Conservation (phyloP, 2,888 invertebrate species). For the Yponomeuta evonymella region DNA sequence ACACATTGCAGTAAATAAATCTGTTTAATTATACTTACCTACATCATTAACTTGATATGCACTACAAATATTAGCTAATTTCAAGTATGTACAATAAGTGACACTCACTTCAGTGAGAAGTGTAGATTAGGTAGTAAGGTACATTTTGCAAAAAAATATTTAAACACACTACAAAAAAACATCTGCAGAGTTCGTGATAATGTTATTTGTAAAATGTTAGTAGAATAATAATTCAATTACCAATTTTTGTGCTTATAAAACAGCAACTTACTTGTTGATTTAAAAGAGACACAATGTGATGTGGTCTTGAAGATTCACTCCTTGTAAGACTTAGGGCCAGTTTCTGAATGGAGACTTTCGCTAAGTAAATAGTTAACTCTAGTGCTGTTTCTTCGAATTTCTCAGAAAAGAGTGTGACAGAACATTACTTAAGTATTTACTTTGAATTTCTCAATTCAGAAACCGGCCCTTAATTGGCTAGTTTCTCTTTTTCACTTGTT, state of each 20-base stretch:
- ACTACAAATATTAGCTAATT: not conserved
- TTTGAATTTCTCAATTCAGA: too few species aligned
- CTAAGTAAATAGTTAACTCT: too few species aligned
- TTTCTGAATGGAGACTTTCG: too few species aligned
- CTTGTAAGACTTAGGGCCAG: too few species aligned
- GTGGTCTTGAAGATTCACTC: not conserved
- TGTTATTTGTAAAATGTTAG: too few species aligned
- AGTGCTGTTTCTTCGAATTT: too few species aligned
- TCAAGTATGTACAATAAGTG: not conserved
- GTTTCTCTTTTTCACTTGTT: not conserved
- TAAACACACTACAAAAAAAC: too few species aligned
- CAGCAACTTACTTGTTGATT: not conserved
- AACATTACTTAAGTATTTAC: too few species aligned
- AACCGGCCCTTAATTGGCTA: not conserved
- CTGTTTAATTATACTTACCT: not conserved
- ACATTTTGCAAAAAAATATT: too few species aligned
- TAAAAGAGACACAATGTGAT: not conserved
- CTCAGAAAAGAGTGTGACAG: too few species aligned
- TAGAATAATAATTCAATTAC: not conserved
- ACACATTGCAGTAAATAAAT: too few species aligned
- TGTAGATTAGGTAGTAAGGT: not conserved
- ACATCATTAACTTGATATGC: not conserved
- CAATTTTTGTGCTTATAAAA: not conserved
- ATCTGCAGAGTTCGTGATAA: too few species aligned
- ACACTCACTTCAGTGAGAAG: not conserved